phyloP scores from a whole-genome alignment of 1,140 invertebrate genomes.

The Megathymus violae region DNA sequence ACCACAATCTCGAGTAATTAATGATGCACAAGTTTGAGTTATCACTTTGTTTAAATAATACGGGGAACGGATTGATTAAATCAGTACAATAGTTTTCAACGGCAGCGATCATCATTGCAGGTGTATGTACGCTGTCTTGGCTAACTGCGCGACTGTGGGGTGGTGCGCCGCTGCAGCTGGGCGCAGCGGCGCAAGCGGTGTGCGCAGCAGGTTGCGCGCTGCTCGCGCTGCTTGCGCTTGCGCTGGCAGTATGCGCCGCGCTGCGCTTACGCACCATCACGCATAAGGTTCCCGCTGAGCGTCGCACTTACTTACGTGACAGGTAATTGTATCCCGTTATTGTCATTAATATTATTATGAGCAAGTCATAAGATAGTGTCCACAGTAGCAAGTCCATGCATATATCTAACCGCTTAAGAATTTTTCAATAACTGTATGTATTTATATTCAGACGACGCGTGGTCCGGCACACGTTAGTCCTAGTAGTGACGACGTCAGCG shows the following conservation, averaged over 20 bases:
- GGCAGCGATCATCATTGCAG: slow-evolving; percentile 53
- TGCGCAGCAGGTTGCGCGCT: slow-evolving; percentile 68
- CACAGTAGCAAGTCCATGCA: no score
- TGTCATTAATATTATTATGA: no score
- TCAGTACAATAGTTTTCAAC: no score
- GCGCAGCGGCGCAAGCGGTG: slow-evolving; percentile 68
- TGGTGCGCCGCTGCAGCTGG: slow-evolving; percentile 69
- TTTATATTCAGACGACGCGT: slow-evolving; percentile 57
- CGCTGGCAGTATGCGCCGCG: slow-evolving; percentile 67
- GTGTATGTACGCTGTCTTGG: slow-evolving; percentile 72
- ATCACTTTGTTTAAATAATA: no score
- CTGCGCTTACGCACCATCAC: slow-evolving; percentile 62
- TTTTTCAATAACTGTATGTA: no score
- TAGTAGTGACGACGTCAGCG: slow-evolving; percentile 59
- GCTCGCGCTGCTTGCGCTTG: slow-evolving; percentile 63
- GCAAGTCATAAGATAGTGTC: no score
- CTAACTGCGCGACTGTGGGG: slow-evolving; percentile 74
- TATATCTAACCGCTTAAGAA: no score
- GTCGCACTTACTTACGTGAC: slow-evolving; percentile 69
- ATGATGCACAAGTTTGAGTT: no score
- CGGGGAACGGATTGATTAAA: no score
- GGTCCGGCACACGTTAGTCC: slow-evolving; percentile 65
- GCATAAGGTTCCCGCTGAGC: slow-evolving; percentile 72
- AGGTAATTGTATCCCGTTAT: no score
- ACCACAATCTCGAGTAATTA: no score